phyloP scores from a whole-genome alignment of 2,113 vertebrate genomes.

The Ptychochromis oligacanthus region DNA sequence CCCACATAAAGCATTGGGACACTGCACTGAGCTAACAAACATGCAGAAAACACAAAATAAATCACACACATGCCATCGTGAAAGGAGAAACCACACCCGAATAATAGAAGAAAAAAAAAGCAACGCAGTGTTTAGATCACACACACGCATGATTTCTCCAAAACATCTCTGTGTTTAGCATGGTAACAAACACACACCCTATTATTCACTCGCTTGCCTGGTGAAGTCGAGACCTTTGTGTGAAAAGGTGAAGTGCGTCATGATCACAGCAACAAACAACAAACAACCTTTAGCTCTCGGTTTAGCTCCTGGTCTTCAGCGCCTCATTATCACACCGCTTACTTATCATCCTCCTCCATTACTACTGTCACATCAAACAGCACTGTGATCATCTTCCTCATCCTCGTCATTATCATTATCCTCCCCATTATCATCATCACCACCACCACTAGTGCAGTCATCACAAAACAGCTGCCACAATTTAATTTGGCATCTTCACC shows the following conservation, averaged over 20 bases:
- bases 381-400: conserved; percentile 14
- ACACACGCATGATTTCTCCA: background rate
- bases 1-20: background rate
- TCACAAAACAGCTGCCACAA: conserved; percentile 35
- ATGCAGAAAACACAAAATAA: background rate
- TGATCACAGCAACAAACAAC: conserved; percentile 43
- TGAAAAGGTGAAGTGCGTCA: conserved; percentile 52
- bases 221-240: conserved; percentile 36
- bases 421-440: conserved; percentile 20
- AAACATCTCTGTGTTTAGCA: conserved; percentile 22
- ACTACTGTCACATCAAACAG: conserved; percentile 24
- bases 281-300: conserved; percentile 26
- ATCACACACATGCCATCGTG: background rate
- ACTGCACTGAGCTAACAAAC: background rate
- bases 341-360: conserved; percentile 30
- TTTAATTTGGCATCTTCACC: background rate
- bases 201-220: background rate
- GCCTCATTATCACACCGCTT: conserved; percentile 30
- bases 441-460: background rate
- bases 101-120: accelerated
- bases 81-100: background rate
- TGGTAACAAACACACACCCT: background rate
- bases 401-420: conserved; percentile 30
- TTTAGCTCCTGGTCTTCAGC: background rate
- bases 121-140: background rate